phyloP scores from a whole-genome alignment of 2,797 vertebrate genomes.

The Coracias cyanogaster region DNA sequence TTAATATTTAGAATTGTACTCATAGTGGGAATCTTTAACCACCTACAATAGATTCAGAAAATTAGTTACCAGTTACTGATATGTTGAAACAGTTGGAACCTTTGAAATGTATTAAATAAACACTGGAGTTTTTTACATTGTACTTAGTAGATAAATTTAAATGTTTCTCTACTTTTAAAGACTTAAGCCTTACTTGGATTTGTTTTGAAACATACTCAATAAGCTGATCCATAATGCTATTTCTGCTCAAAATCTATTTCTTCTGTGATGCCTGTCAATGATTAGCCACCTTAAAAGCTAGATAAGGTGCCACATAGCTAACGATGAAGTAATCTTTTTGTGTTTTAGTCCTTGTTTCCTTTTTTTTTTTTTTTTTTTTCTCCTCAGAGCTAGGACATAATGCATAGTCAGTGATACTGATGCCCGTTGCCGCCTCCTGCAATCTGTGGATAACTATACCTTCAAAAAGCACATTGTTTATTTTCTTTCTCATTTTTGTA shows the following conservation, averaged over 20 bases:
- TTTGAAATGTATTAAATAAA: neutral
- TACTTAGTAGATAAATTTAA: neutral
- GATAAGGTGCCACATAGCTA: neutral
- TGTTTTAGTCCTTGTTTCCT: neutral
- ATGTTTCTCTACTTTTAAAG: neutral
- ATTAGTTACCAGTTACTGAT: neutral
- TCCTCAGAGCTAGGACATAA: neutral
- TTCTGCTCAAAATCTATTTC: neutral
- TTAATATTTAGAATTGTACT: neutral
- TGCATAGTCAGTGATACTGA: neutral
- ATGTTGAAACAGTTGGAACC: neutral
- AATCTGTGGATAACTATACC: neutral
- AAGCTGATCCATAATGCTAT: neutral
- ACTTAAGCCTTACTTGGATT: neutral
- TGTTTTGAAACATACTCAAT: neutral
- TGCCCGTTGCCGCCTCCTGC: neutral
- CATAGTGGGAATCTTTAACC: neutral
- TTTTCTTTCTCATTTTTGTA: neutral
- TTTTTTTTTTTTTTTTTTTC: neutral
- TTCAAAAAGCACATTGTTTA: neutral
- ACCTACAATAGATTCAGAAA: neutral
- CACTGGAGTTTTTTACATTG: neutral
- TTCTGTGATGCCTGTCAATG: neutral
- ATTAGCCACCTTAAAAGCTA: neutral
- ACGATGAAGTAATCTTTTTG: neutral